These are phyloP conservation scores for Pristionchus japonicus DNA, from an alignment of 2,888 invertebrate species.

Conservation along the genomic window DNA sequence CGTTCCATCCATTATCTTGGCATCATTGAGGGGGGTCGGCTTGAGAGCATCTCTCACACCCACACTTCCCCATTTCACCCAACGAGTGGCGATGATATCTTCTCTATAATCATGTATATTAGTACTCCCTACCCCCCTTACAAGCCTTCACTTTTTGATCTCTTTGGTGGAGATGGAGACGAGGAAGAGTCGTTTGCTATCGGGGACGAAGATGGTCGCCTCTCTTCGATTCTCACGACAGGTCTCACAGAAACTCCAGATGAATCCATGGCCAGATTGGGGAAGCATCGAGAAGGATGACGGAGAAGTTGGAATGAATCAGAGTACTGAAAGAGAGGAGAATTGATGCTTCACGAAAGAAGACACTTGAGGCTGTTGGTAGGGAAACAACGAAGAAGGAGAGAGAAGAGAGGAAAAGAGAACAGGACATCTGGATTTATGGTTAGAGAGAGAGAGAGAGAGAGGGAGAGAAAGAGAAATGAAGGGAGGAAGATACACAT, in stretches of 20 bases:
- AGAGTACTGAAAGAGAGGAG: not conserved
- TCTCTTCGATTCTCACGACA: not conserved
- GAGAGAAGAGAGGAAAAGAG: not conserved
- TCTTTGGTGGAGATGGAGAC: not conserved
- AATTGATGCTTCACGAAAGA: not conserved
- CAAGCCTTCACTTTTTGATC: not conserved
- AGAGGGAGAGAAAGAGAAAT: not conserved
- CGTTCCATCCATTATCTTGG: not conserved
- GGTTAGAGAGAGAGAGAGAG: not conserved
- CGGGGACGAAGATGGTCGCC: not conserved
- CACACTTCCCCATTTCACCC: not conserved
- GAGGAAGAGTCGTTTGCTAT: not conserved
- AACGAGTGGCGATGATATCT: not conserved
- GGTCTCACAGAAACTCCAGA: not conserved
- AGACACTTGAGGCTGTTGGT: not conserved
- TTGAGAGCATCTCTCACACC: not conserved
- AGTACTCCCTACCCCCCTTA: too few relatives aligned
- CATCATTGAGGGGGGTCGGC: not conserved
- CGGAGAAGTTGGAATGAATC: too few relatives aligned
- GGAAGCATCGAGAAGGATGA: conserved; percentile 24
- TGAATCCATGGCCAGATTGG: not conserved
- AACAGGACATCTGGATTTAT: not conserved
- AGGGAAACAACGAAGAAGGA: not conserved
- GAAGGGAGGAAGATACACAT: too few relatives aligned
- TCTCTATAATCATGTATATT: not conserved